A percentile compares a stretch with the other conserved stretches of the same genome.
phyloP scores from a whole-genome alignment of 2,113 vertebrate species.

The Speoplatyrhinus poulsoni region DNA sequence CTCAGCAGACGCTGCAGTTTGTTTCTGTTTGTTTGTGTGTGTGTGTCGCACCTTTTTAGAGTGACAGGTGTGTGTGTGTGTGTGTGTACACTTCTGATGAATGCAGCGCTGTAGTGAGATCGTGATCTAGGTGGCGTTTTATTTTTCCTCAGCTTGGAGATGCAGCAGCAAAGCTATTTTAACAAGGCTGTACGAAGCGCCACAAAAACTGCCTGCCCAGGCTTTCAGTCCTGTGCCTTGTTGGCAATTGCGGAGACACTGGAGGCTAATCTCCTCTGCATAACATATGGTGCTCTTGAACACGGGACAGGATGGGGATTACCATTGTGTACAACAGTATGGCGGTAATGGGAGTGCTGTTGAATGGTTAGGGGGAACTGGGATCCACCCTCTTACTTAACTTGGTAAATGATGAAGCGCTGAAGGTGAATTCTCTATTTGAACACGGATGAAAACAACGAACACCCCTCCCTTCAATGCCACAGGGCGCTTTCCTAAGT shows the following conservation, averaged over 20 bases:
- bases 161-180: slow-evolving; percentile 73
- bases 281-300: slow-evolving; percentile 58
- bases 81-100: slow-evolving; percentile 62
- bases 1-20: slow-evolving; percentile 41
- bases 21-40: slow-evolving; percentile 32
- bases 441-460: background rate
- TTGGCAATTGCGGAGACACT: slow-evolving; percentile 23
- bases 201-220: slow-evolving; percentile 53
- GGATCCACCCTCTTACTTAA: background rate
- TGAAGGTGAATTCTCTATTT: background rate
- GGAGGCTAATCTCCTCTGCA: slow-evolving; percentile 46
- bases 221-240: slow-evolving; percentile 31
- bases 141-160: slow-evolving; percentile 49
- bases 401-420: background rate
- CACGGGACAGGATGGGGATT: slow-evolving; percentile 55
- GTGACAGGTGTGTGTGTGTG: slow-evolving; percentile 34
- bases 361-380: slow-evolving; percentile 4
- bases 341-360: slow-evolving; percentile 15
- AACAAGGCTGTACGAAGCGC: slow-evolving; percentile 52
- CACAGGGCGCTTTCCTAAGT: no score
- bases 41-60: background rate
- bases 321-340: slow-evolving; percentile 34
- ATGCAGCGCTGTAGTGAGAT: slow-evolving; percentile 68
- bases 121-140: slow-evolving; percentile 63
- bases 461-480: no score